phyloP scores from a whole-genome alignment of 2,888 invertebrate genomes.

The Melanostoma scalare region DNA sequence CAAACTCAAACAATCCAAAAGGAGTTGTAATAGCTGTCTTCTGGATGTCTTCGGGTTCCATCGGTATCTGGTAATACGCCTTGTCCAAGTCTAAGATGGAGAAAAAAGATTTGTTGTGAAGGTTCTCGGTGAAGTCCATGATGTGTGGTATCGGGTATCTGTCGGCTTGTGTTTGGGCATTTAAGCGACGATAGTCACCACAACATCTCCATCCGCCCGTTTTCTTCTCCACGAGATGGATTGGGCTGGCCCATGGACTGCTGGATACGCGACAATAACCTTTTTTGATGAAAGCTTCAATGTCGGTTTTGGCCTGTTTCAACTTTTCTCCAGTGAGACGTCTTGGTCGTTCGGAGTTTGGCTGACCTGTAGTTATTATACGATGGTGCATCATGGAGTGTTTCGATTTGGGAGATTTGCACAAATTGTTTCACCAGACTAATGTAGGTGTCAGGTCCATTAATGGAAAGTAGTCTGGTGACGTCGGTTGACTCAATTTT shows the following conservation, averaged over 20 bases:
- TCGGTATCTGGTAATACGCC: slow-evolving; percentile 3
- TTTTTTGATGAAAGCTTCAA: neutral
- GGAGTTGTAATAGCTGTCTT: slow-evolving; percentile 75
- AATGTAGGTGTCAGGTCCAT: neutral
- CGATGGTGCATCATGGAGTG: slow-evolving; percentile 9
- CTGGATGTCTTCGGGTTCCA: slow-evolving; percentile 30
- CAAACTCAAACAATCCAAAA: neutral
- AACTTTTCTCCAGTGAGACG: neutral
- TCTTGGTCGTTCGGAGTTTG: slow-evolving; percentile 24
- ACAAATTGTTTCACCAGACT: too few species aligned
- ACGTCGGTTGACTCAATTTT: neutral
- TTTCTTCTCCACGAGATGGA: slow-evolving; percentile 16
- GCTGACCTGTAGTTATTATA: slow-evolving; percentile 31
- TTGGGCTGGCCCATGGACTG: neutral
- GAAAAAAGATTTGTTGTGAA: too few species aligned
- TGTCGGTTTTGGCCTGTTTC: neutral
- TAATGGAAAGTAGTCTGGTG: neutral
- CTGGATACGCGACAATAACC: slow-evolving; percentile 1
- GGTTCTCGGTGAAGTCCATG: too few species aligned
- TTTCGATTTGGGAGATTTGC: neutral
- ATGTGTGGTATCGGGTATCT: slow-evolving; percentile 75
- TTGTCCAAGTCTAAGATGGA: too few species aligned
- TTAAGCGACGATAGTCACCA: slow-evolving; percentile 17
- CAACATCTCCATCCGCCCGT: too few species aligned
- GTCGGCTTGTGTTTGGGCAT: slow-evolving; percentile 76